These are phyloP conservation scores for Myrmophylax atrothorax DNA, from an alignment of 2,113 vertebrate species.

Conservation along the genomic window DNA sequence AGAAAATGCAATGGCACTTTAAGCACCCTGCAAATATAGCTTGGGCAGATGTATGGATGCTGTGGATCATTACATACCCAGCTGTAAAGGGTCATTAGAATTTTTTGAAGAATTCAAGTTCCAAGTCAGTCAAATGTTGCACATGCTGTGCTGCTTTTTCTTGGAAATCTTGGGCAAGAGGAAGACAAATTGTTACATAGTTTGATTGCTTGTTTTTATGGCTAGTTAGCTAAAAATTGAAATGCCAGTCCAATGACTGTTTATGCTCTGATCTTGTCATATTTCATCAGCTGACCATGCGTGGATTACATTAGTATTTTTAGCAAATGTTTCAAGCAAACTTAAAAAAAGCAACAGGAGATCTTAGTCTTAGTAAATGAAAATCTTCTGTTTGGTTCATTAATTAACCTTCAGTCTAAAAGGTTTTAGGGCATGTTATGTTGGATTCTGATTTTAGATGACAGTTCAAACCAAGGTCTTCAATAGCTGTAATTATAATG, in stretches of 20 bases:
- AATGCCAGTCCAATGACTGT: neutral
- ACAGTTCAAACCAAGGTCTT: constrained; percentile 26
- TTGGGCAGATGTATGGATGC: neutral
- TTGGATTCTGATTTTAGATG: constrained; percentile 23
- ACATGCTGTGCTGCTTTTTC: neutral
- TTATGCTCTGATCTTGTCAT: neutral
- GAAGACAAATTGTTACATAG: neutral
- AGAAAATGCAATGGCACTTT: constrained; percentile 6
- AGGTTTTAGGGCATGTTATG: neutral
- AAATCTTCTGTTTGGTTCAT: neutral
- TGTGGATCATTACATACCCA: neutral
- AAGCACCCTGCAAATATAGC: neutral
- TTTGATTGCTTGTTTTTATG: constrained; percentile 8
- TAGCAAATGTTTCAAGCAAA: neutral
- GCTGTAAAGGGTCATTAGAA: neutral
- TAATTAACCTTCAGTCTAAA: neutral
- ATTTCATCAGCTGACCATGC: neutral
- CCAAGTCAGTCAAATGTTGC: neutral
- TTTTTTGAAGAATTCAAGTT: neutral
- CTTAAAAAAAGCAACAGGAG: neutral
- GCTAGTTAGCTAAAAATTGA: neutral
- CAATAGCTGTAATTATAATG: constrained; percentile 30
- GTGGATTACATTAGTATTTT: neutral
- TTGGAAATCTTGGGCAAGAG: neutral
- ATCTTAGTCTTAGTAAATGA: neutral